Evolutionary conservation across 1,140 invertebrate species (phyloP).

Genomic region (Drosophila kurseongensis): DNA sequence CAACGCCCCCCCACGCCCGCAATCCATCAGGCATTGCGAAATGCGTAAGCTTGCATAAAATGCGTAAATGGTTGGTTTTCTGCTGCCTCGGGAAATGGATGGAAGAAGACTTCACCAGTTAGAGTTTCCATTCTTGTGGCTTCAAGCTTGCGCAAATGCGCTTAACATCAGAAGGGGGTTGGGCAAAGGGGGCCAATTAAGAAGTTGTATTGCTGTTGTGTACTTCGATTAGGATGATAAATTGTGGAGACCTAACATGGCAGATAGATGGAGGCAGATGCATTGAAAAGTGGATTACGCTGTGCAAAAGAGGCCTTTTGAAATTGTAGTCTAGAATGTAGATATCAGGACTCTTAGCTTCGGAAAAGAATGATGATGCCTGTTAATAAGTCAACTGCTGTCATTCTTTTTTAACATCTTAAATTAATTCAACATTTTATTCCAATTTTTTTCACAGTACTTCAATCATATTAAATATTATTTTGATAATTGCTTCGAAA

Average conservation of each 20-base stretch:
- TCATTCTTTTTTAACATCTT: too few relatives aligned
- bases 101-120: not conserved
- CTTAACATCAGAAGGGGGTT: slow-evolving; percentile 10
- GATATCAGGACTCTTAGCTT: too few relatives aligned
- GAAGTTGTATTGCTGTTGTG: slow-evolving; percentile 37
- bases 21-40: slow-evolving; percentile 52
- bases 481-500: too few relatives aligned
- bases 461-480: too few relatives aligned
- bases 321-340: too few relatives aligned
- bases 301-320: too few relatives aligned
- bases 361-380: too few relatives aligned
- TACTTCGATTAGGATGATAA: slow-evolving; percentile 40
- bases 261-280: slow-evolving; percentile 2
- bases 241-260: slow-evolving; percentile 13
- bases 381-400: too few relatives aligned
- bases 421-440: too few relatives aligned
- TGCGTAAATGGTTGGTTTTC: slow-evolving; percentile 54
- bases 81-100: not conserved
- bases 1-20: not conserved
- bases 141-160: slow-evolving; percentile 53
- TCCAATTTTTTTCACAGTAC: too few relatives aligned
- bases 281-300: not conserved
- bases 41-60: slow-evolving; percentile 77
- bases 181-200: slow-evolving; percentile 16
- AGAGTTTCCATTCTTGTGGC: slow-evolving; percentile 58